Evolutionary conservation across 2,797 vertebrate species (phyloP), one percentile per base, ranked within the genome.

Genomic region (Eremophila alpestris): DNA sequence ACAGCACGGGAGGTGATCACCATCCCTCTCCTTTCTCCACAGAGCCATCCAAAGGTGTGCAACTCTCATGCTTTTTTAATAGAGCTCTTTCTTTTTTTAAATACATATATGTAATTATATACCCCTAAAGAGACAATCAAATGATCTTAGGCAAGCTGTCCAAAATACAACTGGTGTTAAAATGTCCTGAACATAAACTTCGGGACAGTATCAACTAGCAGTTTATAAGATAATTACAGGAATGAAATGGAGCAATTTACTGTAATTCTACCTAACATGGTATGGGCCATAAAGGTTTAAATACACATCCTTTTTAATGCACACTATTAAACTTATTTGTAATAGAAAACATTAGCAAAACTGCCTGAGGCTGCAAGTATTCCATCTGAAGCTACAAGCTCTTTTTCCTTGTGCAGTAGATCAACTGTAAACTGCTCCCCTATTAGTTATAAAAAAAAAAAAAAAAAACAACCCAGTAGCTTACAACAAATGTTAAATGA

Each of bases 261-360:
- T 91, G 59, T 89, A 94, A 96, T 93, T 94, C 75, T 67, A 89
- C 38, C 84, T 94, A 94, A 95, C 30, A 9, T 34, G n/a, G 70
- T 87, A 84, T 16, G 52, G 46, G 86, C 59, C 87, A 89, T 87
- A 92, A 96, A 97, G 82, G 91, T 95, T 91, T 95, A 96, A 96
- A 97, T 92, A 96, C 69, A 93, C 49, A 79, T 83, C 38, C 48
- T 69, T 83, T 93, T 76, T 55, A 96, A 91, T 85, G 65, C 27
- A 93, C 20, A 62, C 36, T 84, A 77, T 92, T 86, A 96, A 88
- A 77, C 56, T 73, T 91, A 95, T 95, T 85, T 76, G 48, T 74
- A 94, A 94, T 36, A 76, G 65, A 75, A 93, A 90, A 82, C 78
- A 80, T 92, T 77, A 94, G 90, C 29, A 90, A 76, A 95, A 78